A percentile compares a stretch with the other conserved stretches of the same genome.
phyloP scores from a whole-genome alignment of 2,888 invertebrate species.

The Aphelenchoides bicaudatus region DNA sequence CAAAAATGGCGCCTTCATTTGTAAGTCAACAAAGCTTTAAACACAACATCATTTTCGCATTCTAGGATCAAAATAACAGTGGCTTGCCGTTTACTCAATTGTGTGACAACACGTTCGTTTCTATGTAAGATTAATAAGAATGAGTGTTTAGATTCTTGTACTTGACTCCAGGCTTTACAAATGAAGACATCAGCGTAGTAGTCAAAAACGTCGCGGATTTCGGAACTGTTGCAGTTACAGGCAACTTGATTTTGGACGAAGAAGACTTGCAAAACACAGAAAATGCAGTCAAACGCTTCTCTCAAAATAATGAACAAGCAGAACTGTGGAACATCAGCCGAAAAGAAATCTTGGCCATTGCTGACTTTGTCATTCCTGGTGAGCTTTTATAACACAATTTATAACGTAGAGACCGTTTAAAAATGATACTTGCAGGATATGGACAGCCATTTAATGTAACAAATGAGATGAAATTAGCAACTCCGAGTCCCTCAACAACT shows the following conservation, averaged over 20 bases:
- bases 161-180: conserved; percentile 30
- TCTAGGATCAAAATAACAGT: conserved; percentile 21
- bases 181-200: conserved; percentile 27
- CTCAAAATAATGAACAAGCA: conserved; percentile 20
- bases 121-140: too few species aligned
- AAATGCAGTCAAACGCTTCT: conserved; percentile 18
- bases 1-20: conserved; percentile 25
- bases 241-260: conserved; percentile 27
- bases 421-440: conserved; percentile 8
- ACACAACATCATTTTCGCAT: conserved; percentile 16
- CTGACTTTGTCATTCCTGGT: conserved; percentile 29
- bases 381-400: background rate
- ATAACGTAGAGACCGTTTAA: too few species aligned
- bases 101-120: conserved; percentile 32
- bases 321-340: conserved; percentile 26
- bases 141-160: too few species aligned
- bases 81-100: conserved; percentile 26
- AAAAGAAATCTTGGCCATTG: conserved; percentile 25
- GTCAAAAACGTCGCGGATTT: conserved; percentile 30
- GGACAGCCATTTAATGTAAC: background rate
- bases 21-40: conserved; percentile 14
- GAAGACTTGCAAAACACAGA: conserved; percentile 13
- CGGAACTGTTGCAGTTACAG: conserved; percentile 30
- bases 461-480: background rate
- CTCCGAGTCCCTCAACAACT: too few species aligned